These are phyloP conservation scores for Fabriciana adippe DNA, from an alignment of 2,888 invertebrate species.

Conservation along the genomic window DNA sequence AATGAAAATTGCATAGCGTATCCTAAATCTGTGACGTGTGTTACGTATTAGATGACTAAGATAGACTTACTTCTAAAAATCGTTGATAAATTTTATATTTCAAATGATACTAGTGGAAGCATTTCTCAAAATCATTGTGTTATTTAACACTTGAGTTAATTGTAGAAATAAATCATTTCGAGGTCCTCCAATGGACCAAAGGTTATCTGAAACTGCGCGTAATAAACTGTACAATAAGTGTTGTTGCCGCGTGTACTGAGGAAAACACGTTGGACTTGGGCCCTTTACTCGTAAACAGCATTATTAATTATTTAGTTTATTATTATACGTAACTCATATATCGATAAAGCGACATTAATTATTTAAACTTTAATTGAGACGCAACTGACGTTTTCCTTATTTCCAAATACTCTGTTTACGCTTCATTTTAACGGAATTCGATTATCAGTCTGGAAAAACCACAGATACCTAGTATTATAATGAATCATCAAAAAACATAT, in stretches of 20 bases:
- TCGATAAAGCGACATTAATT: constrained; percentile 14
- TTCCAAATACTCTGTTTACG: constrained; percentile 8
- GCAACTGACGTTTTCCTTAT: constrained; percentile 9
- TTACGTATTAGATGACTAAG: no score
- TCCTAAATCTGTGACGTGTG: no score
- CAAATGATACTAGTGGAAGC: not conserved
- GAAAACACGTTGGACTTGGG: constrained; percentile 34
- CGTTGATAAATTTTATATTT: not conserved
- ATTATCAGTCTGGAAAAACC: constrained; percentile 11
- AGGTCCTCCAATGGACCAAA: constrained; percentile 55
- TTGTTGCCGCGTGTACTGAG: constrained; percentile 30
- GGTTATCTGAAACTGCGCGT: constrained; percentile 67
- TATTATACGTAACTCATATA: constrained; percentile 1
- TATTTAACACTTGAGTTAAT: constrained; percentile 55
- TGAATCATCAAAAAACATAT: not conserved
- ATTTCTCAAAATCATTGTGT: constrained; percentile 37
- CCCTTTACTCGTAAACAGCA: constrained; percentile 11
- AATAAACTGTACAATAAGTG: constrained; percentile 38
- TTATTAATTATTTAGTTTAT: constrained; percentile 16
- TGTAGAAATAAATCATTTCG: constrained; percentile 64
- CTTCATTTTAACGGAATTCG: not conserved
- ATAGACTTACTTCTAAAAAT: not conserved
- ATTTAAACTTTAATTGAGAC: constrained; percentile 11
- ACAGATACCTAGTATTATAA: not conserved
- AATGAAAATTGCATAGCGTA: no score